phyloP scores from a whole-genome alignment of 2,113 vertebrate species.

The Rhegmatorhina hoffmannsi region DNA sequence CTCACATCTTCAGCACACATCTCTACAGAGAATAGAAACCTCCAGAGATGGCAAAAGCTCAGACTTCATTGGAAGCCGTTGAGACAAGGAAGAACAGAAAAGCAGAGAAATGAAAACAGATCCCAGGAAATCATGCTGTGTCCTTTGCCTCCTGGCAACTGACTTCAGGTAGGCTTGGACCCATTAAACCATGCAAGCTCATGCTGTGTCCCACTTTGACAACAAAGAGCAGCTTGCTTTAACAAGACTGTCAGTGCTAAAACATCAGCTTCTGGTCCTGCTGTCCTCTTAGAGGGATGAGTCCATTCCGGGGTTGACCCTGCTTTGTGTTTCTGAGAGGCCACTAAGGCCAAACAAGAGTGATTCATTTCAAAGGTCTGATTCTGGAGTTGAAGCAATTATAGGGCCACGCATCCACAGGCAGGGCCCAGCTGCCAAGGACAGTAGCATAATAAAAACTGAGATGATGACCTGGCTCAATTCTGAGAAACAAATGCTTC shows the following conservation, averaged over 20 bases:
- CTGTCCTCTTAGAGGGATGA: neutral
- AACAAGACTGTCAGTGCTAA: neutral
- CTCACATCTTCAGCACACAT: neutral
- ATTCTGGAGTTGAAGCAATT: neutral
- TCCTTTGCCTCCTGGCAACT: neutral
- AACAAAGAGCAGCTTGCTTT: neutral
- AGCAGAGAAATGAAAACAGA: neutral
- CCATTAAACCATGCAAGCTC: neutral
- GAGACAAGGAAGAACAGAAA: neutral
- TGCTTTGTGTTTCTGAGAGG: neutral
- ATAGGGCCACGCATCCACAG: neutral
- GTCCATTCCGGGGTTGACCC: neutral
- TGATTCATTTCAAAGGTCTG: neutral
- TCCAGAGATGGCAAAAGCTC: neutral
- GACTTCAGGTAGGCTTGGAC: neutral
- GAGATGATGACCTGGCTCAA: neutral
- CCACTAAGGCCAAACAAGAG: neutral
- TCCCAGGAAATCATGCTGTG: neutral
- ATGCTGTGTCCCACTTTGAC: neutral
- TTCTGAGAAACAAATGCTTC: slow-evolving; percentile 2
- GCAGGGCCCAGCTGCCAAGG: neutral
- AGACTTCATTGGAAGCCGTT: neutral
- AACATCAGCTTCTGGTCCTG: neutral
- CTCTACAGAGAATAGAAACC: neutral
- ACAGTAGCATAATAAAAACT: neutral